Percentiles rank a stretch among this genome's conserved stretches.
Evolutionary conservation across 2,888 invertebrate genomes (phyloP).

Genomic region (Zhengitettix transpicula): DNA sequence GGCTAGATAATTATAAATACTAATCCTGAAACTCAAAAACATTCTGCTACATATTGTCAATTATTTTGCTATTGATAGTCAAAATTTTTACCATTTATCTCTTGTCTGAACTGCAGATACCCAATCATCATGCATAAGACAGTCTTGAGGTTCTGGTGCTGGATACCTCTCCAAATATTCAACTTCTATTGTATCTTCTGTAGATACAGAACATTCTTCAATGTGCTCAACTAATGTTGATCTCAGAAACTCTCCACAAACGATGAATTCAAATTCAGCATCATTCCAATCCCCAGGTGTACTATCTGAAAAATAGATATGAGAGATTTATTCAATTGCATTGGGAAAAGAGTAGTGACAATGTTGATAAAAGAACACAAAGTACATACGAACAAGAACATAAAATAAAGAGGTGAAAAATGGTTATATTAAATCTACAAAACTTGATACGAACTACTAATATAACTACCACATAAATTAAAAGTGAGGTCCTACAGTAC

Average conservation of each 20-base stretch:
- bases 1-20: too few relatives aligned
- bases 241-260: conserved; percentile 66
- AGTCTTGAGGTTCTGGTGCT: conserved; percentile 82
- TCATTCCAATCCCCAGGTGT: conserved; percentile 1
- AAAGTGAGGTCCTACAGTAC: too few relatives aligned
- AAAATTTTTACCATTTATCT: conserved; percentile 45
- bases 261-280: conserved; percentile 74
- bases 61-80: too few relatives aligned
- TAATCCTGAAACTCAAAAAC: too few relatives aligned
- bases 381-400: not conserved
- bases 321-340: not conserved
- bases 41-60: too few relatives aligned
- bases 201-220: conserved; percentile 53
- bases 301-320: conserved; percentile 11
- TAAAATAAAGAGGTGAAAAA: not conserved
- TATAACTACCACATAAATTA: not conserved
- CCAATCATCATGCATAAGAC: conserved; percentile 93
- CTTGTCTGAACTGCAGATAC: conserved; percentile 69
- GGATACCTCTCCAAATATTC: conserved; percentile 86
- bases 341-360: not conserved
- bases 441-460: too few relatives aligned
- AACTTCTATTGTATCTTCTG: conserved; percentile 71
- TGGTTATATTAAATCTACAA: too few relatives aligned
- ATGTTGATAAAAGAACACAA: not conserved
- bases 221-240: conserved; percentile 56